Base-by-base conservation (phyloP, 1,140 invertebrate genomes). In the Ganaspis sp. region DNA sequence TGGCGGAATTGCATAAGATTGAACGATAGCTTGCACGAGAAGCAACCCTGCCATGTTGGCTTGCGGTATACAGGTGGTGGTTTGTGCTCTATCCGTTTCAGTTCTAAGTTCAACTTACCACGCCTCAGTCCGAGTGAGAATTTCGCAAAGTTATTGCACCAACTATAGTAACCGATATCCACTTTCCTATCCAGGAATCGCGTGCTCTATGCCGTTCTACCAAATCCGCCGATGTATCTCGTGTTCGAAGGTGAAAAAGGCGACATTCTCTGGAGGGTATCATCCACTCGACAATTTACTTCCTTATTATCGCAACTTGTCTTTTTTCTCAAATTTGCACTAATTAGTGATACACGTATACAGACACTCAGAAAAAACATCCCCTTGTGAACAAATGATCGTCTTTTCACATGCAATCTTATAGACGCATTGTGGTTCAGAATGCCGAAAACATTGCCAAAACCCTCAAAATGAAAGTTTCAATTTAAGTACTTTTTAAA, bases 1-100 rank as follows among this genome's bases (percentile, higher is more conserved):
- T 73, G 71, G 78, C 76, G 78, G 75, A 84, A 85, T 85, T 79
- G 81, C 81, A 81, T 77, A 79, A 83, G 81, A 85, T 84, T 77
- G 80, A 81, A 76, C 83, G 85, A 86, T 83, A 84, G 78, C 71
- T 77, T 42, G 75, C 83, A 86, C 84, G 84, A 84, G 81, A 82
- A 26, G 69, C 69, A 74, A 76, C 69, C 58, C 37, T 38, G 37
- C n/a, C 69, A 64, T 53, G 49, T 70, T 15, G 74, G n/a, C n/a
- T 26, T 45, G 58, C 19, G 72, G 45, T 78, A 69, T 72, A 53
- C 49, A 34, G 40, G 49, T 54, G 70, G 70, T 34, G 70, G 45
- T 72, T 49, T 49, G 45, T n/a, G 45, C 45, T 49, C 45, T 49
- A 34, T 70, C 21, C 26, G 58, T 64, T 29, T 12, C 58, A 64